Evolutionary conservation across 2,113 vertebrate species (phyloP).

Genomic region (Melospiza georgiana): DNA sequence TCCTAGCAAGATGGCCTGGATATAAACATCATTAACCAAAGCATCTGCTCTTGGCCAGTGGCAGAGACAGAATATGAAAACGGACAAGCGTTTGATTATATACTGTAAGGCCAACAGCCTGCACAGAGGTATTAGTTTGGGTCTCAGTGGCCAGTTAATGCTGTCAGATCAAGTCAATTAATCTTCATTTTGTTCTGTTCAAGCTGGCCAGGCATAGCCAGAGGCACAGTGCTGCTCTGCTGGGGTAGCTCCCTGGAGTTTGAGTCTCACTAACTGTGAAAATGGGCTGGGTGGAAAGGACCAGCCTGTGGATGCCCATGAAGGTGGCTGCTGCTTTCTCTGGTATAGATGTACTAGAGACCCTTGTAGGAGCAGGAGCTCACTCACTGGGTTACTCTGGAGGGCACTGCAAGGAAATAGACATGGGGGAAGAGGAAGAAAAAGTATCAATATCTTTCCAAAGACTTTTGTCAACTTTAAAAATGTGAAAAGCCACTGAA

Average conservation of each 20-base stretch:
- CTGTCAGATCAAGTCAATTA: neutral
- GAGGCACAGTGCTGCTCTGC: neutral
- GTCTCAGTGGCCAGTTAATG: neutral
- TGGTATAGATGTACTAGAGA: neutral
- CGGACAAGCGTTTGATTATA: neutral
- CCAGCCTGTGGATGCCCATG: accelerated
- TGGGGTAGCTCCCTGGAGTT: neutral
- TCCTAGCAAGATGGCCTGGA: neutral
- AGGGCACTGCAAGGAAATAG: neutral
- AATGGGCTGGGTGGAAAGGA: neutral
- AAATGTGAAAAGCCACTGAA: neutral
- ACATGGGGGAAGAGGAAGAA: neutral
- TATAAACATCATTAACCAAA: neutral
- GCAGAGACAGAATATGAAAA: neutral
- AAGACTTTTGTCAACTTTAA: neutral
- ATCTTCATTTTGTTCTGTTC: neutral
- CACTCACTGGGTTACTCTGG: accelerated
- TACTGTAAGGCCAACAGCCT: neutral
- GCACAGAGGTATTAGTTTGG: neutral
- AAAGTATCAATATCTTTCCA: neutral
- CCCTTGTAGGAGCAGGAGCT: neutral
- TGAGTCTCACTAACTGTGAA: neutral
- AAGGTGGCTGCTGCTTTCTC: neutral
- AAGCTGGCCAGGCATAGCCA: neutral
- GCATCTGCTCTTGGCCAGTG: neutral